These are phyloP conservation scores for Acrossocheilus wenchowensis DNA, from an alignment of 2,797 vertebrate species.

Conservation along the genomic window DNA sequence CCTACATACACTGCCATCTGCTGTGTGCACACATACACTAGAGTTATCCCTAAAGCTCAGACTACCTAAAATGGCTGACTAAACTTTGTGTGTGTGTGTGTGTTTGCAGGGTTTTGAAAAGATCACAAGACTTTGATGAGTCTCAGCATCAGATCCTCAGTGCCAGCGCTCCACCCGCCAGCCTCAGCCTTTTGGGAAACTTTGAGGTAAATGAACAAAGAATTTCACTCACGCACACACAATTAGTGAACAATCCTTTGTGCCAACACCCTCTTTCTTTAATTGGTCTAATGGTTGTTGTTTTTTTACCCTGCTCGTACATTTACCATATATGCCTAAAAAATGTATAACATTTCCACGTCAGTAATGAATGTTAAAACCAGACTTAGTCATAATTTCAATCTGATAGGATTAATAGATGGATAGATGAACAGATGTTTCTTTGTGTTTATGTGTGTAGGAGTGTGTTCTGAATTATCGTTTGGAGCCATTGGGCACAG, in stretches of 20 bases:
- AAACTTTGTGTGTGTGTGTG: slow-evolving; percentile 47
- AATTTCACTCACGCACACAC: slow-evolving; percentile 2
- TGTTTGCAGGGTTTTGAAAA: slow-evolving; percentile 83
- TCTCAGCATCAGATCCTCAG: slow-evolving; percentile 88
- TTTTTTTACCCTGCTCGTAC: neutral
- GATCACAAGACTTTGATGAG: slow-evolving; percentile 82
- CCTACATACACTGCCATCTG: slow-evolving; percentile 73
- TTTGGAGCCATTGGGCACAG: slow-evolving; percentile 89
- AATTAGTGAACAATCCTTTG: neutral
- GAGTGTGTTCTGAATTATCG: slow-evolving; percentile 98
- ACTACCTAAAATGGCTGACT: slow-evolving; percentile 75
- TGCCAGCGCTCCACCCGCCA: slow-evolving; percentile 92
- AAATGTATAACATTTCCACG: neutral
- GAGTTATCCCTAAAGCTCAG: slow-evolving; percentile 59
- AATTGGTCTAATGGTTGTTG: neutral
- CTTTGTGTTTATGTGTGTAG: slow-evolving; percentile 68
- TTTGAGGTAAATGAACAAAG: slow-evolving; percentile 88
- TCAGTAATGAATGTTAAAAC: neutral
- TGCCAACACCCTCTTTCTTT: neutral
- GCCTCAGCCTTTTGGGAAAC: slow-evolving; percentile 97
- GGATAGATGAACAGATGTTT: neutral
- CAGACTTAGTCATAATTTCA: neutral
- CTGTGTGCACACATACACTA: slow-evolving; percentile 65
- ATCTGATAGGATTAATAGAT: neutral
- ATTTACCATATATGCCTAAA: neutral